phyloP scores from a whole-genome alignment of 53 echinoderm and acorn worm genomes.

The Crossaster papposus region DNA sequence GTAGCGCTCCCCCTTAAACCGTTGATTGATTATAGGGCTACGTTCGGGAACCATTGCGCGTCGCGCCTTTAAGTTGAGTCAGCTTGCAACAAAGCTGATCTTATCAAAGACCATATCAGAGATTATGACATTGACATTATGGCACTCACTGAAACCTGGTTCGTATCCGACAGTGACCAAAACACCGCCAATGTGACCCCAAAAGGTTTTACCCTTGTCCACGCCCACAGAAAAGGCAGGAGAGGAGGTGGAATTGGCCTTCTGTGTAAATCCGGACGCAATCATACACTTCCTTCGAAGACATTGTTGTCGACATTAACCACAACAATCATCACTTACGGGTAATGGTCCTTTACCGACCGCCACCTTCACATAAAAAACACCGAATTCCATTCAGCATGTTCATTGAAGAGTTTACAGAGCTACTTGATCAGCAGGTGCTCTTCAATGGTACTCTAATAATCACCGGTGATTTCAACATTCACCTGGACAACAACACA shows the following conservation, averaged over 20 bases:
- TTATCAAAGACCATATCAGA: slow-evolving; percentile 39
- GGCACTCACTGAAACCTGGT: slow-evolving; percentile 63
- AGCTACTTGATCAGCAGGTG: background rate
- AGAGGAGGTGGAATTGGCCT: too few relatives aligned
- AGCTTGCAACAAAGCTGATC: too few relatives aligned
- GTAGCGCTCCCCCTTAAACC: too few relatives aligned
- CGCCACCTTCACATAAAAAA: slow-evolving; percentile 31
- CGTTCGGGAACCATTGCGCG: too few relatives aligned
- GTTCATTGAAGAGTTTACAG: slow-evolving; percentile 36
- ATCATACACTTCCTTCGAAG: background rate
- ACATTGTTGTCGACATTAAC: slow-evolving; percentile 18
- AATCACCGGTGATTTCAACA: slow-evolving; percentile 35
- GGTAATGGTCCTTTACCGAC: slow-evolving; percentile 29
- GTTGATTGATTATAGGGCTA: too few relatives aligned
- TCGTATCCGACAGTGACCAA: slow-evolving; percentile 5
- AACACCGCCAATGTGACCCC: too few relatives aligned
- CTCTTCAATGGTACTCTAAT: slow-evolving; percentile 9
- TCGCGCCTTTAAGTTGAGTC: too few relatives aligned
- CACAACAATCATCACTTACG: slow-evolving; percentile 15
- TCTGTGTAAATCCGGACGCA: slow-evolving; percentile 14
- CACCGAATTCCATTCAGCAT: background rate
- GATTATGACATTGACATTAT: slow-evolving; percentile 54
- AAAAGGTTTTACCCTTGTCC: too few relatives aligned
- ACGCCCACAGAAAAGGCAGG: too few relatives aligned
- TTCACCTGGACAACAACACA: background rate